These are phyloP conservation scores for Otis tarda DNA, from an alignment of 2,113 vertebrate genomes.

Conservation along the genomic window DNA sequence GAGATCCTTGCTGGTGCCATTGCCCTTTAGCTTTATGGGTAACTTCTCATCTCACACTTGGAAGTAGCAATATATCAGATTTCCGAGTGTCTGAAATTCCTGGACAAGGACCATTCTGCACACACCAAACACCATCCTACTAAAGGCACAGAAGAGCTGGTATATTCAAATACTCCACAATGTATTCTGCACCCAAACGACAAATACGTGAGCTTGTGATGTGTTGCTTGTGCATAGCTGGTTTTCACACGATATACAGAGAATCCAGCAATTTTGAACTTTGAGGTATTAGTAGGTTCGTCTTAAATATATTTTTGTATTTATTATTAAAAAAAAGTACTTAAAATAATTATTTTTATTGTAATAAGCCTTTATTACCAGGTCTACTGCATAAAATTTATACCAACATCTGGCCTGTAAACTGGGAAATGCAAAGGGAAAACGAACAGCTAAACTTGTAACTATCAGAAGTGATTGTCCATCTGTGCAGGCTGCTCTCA, in stretches of 20 bases:
- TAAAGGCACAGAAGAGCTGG: background rate
- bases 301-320: background rate
- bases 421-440: background rate
- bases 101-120: background rate
- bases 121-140: background rate
- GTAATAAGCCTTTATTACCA: background rate
- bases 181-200: background rate
- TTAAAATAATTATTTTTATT: background rate
- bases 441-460: background rate
- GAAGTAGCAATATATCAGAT: background rate
- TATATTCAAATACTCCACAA: background rate
- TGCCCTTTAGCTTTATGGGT: background rate
- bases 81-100: background rate
- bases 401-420: background rate
- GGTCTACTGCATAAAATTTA: background rate
- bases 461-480: background rate
- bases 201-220: background rate
- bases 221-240: background rate
- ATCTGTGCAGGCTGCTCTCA: background rate
- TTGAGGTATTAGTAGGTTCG: background rate
- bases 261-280: background rate
- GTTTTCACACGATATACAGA: background rate
- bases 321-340: background rate
- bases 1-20: background rate
- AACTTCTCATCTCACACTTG: background rate